Base-by-base conservation (phyloP, 2,113 vertebrate genomes). In the Microtus montanus region DNA sequence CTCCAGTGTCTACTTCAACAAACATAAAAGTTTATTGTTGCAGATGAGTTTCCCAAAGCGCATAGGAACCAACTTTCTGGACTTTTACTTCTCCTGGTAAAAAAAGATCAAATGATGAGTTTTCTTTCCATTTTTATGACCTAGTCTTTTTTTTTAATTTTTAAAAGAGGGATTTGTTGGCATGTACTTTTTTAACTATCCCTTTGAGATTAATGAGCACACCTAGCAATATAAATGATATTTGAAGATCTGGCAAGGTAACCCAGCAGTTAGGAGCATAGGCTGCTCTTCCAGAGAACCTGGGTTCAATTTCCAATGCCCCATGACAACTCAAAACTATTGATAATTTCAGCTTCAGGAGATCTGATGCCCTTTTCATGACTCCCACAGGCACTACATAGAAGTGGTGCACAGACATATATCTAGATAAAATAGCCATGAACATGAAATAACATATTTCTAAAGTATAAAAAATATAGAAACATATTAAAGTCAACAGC, bases 1-100 rank as follows among this genome's bases (percentile, higher is more conserved):
- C 5, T 33, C 17, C 68, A 47, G 44, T 52, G 24, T 30, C 9
- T 19, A 35, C 38, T 89, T 85, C 64, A 91, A 58, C 15, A 68
- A 80, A 80, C 26, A 92, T 26, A 52, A 94, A 94, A 82, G 82
- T 80, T 28, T n/a, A 41, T 77, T 58, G 41, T 87, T 33, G 66
- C 68, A 38, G 54, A 26, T 73, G 33, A 78, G 3, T 94, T 95
- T 92, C 54, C 22, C 77, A 95, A 82, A 61, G 85, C 17, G 75
- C 41, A 24, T 41, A 87, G 7, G 30, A 8, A 49, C 10, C n/a
- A 49, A 19, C 22, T 79, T 80, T 92, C 87, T 33, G 61, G 4
- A 78, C 30, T 95, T 94, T 86, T 89, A 94, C 87, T 87, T 61
- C 35, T 73, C 15, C 11, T 73, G 7, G 87, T 14, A 78, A 91